A percentile compares a stretch with the other conserved stretches of the same genome.
Conservation (phyloP, 2,888 invertebrate species). For the Mythimna lalbum region DNA sequence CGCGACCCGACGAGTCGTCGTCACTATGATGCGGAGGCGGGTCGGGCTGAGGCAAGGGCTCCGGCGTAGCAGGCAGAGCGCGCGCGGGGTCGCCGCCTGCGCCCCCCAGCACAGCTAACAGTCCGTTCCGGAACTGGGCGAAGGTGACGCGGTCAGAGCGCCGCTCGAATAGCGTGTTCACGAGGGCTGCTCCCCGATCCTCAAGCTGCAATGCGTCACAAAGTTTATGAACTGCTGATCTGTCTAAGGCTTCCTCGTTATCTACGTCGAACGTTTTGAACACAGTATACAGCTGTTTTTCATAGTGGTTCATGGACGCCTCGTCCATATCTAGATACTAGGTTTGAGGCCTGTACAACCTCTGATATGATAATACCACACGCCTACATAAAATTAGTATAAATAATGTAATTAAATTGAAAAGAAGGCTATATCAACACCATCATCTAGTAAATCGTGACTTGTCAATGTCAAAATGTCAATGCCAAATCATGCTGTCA, state of each 20-base stretch:
- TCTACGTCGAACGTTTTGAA: conserved; percentile 95
- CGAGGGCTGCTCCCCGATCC: conserved; percentile 92
- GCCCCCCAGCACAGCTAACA: conserved; percentile 93
- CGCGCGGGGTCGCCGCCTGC: conserved; percentile 74
- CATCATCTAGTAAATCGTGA: conserved; percentile 38
- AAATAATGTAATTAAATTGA: conserved; percentile 24
- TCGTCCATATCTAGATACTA: conserved; percentile 76
- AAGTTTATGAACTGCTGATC: conserved; percentile 92
- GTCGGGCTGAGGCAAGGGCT: conserved; percentile 62
- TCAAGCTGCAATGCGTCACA: conserved; percentile 95
- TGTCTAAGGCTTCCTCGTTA: conserved; percentile 92
- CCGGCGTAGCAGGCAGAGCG: conserved; percentile 64
- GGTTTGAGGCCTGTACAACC: conserved; percentile 31
- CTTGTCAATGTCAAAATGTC: conserved; percentile 55
- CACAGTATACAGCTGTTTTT: conserved; percentile 95
- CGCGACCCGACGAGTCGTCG: conserved; percentile 92
- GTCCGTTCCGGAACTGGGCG: conserved; percentile 94
- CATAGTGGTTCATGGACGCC: conserved; percentile 93
- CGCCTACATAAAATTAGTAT: conserved; percentile 44
- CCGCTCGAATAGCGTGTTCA: conserved; percentile 90
- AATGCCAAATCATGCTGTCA: conserved; percentile 31
- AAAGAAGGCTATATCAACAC: conserved; percentile 40
- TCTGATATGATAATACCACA: conserved; percentile 20
- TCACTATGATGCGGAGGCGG: conserved; percentile 75
- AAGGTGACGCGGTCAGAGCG: conserved; percentile 91